Percentiles rank a stretch among this genome's conserved stretches.
Evolutionary conservation across 2,888 invertebrate species (phyloP).

Genomic region (Nomada fabriciana): DNA sequence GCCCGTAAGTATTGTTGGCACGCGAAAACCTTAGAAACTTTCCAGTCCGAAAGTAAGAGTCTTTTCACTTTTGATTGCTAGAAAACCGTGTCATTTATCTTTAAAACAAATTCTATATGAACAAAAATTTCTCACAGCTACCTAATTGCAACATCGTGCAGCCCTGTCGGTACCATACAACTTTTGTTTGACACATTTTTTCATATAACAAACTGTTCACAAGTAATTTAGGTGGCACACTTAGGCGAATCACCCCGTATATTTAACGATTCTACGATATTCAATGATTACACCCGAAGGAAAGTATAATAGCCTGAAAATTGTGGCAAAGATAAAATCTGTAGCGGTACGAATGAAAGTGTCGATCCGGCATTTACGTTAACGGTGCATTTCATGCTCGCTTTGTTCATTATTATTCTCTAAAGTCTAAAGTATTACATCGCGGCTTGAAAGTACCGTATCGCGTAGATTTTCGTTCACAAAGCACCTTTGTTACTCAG

Average conservation of each 20-base stretch:
- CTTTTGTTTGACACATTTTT: too few relatives aligned
- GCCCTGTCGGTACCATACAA: too few relatives aligned
- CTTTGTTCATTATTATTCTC: slow-evolving; percentile 34
- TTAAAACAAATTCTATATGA: background rate
- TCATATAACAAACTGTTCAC: too few relatives aligned
- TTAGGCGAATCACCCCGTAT: too few relatives aligned
- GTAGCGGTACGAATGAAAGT: slow-evolving; percentile 33
- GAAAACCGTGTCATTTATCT: slow-evolving; percentile 59
- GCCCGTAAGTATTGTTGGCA: slow-evolving; percentile 27
- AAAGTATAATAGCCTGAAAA: slow-evolving; percentile 20
- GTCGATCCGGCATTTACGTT: slow-evolving; percentile 12
- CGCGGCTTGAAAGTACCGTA: background rate
- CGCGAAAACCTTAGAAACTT: slow-evolving; percentile 75
- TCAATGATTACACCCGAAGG: background rate
- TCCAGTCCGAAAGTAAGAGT: slow-evolving; percentile 75
- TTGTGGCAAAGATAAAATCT: slow-evolving; percentile 11
- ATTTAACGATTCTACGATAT: background rate
- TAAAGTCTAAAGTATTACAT: background rate
- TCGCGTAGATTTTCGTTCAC: slow-evolving; percentile 29
- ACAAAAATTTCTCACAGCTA: too few relatives aligned
- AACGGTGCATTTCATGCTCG: slow-evolving; percentile 31
- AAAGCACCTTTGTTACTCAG: slow-evolving; percentile 25
- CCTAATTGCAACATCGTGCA: too few relatives aligned
- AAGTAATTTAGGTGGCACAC: too few relatives aligned
- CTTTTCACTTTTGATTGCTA: slow-evolving; percentile 79